phyloP scores from a whole-genome alignment of 2,797 vertebrate genomes.

The Danio jaintianensis region DNA sequence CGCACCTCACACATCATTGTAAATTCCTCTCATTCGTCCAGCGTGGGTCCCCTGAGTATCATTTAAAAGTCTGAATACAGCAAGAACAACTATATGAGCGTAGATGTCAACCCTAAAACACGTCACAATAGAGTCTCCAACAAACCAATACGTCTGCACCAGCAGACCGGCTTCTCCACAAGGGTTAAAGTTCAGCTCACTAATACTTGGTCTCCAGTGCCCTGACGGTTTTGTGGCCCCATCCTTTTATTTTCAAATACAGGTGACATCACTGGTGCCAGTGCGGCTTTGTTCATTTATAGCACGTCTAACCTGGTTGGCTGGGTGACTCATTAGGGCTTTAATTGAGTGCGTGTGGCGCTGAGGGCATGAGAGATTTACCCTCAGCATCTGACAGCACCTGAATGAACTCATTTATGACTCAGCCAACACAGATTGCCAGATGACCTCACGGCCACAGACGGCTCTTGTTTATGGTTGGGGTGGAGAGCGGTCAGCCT shows the following conservation, averaged over 20 bases:
- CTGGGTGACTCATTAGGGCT: conserved; percentile 78
- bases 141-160: conserved; percentile 15
- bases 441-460: conserved; percentile 60
- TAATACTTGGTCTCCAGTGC: conserved; percentile 25
- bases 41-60: conserved; percentile 29
- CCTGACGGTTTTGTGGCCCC: conserved; percentile 43
- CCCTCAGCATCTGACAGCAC: conserved; percentile 48
- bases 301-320: conserved; percentile 72
- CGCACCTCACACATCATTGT: conserved; percentile 28
- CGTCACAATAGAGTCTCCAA: conserved; percentile 25
- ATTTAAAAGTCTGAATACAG: conserved; percentile 46
- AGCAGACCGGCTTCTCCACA: conserved; percentile 14
- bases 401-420: conserved; percentile 63
- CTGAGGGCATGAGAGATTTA: conserved; percentile 62
- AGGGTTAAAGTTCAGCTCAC: conserved; percentile 52
- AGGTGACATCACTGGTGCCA: conserved; percentile 67
- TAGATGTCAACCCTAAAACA: conserved; percentile 23
- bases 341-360: conserved; percentile 72
- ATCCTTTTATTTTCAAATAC: conserved; percentile 52
- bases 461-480: conserved; percentile 56
- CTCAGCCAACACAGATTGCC: conserved; percentile 65
- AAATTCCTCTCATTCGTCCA: conserved; percentile 37
- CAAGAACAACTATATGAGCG: conserved; percentile 31
- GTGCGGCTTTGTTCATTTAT: conserved; percentile 62
- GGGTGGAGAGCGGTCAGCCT: conserved; percentile 48